phyloP scores from a whole-genome alignment of 64 coral and sea anemone genomes.

The Hydrozoanthus tunicans region DNA sequence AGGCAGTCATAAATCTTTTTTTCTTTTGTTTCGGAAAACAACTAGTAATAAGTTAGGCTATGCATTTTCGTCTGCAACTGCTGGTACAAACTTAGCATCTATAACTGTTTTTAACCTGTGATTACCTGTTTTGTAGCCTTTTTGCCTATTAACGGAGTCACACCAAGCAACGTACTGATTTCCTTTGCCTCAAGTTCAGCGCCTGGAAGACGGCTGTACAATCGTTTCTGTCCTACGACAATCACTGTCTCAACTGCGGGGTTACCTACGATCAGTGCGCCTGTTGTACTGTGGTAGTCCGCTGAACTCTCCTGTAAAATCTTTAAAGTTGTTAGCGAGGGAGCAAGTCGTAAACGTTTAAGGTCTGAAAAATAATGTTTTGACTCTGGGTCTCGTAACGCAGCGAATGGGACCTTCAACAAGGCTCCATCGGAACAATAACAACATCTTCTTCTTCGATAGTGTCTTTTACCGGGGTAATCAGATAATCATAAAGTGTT shows the following conservation, averaged over 20 bases:
- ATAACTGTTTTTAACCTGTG: too few species aligned
- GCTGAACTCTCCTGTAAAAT: conserved; percentile 11
- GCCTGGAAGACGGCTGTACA: neutral
- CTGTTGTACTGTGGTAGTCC: neutral
- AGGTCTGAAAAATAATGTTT: conserved; percentile 21
- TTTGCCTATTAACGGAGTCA: neutral
- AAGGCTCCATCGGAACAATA: conserved; percentile 46
- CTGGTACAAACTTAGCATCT: too few species aligned
- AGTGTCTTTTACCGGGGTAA: neutral
- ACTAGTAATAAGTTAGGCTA: too few species aligned
- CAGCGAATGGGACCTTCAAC: conserved; percentile 34
- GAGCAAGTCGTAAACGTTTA: conserved; percentile 13
- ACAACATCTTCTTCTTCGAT: conserved; percentile 10
- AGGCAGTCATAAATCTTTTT: too few species aligned
- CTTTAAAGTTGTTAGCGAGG: conserved; percentile 31
- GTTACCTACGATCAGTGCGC: conserved; percentile 52
- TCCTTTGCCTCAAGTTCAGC: conserved; percentile 20
- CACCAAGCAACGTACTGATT: neutral
- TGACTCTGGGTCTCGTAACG: conserved; percentile 20
- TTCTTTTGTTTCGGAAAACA: too few species aligned
- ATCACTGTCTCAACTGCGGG: conserved; percentile 3
- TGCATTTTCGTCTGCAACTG: too few species aligned
- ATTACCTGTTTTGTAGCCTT: conserved; percentile 23
- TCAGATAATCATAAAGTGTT: neutral
- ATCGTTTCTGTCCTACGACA: neutral